Evolutionary conservation across 2,797 vertebrate species (phyloP).

Genomic region (Pangasius larnaudii): DNA sequence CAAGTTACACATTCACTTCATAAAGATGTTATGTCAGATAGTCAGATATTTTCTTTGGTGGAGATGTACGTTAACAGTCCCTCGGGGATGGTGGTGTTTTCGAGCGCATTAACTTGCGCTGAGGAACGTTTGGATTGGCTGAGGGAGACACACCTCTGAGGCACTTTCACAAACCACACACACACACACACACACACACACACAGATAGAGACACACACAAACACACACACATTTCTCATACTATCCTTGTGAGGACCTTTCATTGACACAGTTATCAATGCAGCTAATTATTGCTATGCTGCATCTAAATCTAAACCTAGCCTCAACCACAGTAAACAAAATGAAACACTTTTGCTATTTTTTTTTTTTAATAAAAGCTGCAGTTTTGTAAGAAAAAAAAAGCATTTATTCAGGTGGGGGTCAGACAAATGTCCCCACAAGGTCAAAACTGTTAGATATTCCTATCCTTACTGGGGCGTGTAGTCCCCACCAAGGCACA

Average conservation of each 20-base stretch:
- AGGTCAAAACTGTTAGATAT: neutral
- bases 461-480: neutral
- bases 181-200: slow-evolving; percentile 27
- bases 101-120: too few relatives aligned
- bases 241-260: neutral
- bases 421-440: neutral
- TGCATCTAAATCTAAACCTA: neutral
- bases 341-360: neutral
- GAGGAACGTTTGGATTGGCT: slow-evolving; percentile 11
- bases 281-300: neutral
- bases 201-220: neutral
- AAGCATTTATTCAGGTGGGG: neutral
- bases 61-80: neutral
- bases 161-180: slow-evolving; percentile 14
- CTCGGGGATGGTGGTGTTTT: neutral
- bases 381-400: neutral
- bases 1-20: neutral
- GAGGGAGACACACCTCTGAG: slow-evolving; percentile 18
- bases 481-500: neutral
- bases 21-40: neutral
- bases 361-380: neutral
- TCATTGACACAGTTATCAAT: neutral
- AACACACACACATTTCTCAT: neutral
- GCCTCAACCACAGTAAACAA: neutral
- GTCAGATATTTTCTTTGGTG: neutral